Base-by-base conservation (phyloP, 2,797 vertebrate genomes). In the Pipistrellus pygmaeus region DNA sequence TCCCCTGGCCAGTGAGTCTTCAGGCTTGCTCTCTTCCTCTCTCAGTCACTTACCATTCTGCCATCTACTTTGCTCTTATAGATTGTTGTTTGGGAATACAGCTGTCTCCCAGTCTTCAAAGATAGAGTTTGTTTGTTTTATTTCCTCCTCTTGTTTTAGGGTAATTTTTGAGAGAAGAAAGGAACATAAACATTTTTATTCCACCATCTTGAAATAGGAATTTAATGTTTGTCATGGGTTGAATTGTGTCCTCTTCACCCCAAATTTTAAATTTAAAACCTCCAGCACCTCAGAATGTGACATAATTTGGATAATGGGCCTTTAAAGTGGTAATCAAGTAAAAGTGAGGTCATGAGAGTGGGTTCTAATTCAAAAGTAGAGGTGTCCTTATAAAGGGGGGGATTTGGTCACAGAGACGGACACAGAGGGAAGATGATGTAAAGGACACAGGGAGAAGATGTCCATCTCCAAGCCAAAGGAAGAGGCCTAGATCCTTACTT, bases 291-390 rank as follows among this genome's bases (percentile, higher is more conserved):
- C 18, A 73, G n/a, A 44, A 72, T 68, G n/a, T 51, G 27, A 72
- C 17, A 48, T 73, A 30, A 32, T 72, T 66, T 90, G 55, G 55
- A 85, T 27, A 62, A 2, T 48, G 32, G 17, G 5, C 38, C 62
- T 85, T 94, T 68, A 81, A 12, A 72, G 41, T 35, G 8, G 14
- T 51, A 64, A 75, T 93, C 3, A 81, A 55, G 53, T 69, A 38
- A 57, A 81, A 66, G 44, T 20, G 53, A 88, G 41, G 18, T 57
- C 30, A 53, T 25, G 23, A 62, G 64, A 1, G 23, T 32, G 30
- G 12, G 27, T 30, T 88, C 68, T 81, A 48, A 91, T 86, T 71
- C 30, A 80, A 8, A 35, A 73, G 62, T 71, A 93, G 83, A 89
- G 5, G 4, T 27, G 30, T 44, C 18, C 14, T 66, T 90, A 11